Evolutionary conservation across 1,140 invertebrate genomes (phyloP).

Genomic region (Popillia japonica): DNA sequence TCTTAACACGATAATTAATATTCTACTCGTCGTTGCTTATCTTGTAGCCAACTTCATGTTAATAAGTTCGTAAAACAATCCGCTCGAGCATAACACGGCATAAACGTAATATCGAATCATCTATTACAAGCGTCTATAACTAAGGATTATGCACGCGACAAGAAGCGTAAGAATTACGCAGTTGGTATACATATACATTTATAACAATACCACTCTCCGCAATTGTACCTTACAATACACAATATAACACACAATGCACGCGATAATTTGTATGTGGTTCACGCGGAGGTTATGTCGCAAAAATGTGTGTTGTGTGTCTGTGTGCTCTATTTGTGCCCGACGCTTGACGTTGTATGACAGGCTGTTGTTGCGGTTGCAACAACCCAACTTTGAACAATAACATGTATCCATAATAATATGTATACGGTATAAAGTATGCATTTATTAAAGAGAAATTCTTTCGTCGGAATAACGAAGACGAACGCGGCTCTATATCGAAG

Average conservation of each 20-base stretch:
- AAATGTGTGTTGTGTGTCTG: neutral
- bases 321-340: slow-evolving; percentile 3
- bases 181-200: no score
- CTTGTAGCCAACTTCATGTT: slow-evolving; percentile 10
- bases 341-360: neutral
- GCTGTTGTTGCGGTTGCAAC: neutral
- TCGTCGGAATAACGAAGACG: neutral
- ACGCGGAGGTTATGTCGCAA: neutral
- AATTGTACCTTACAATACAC: slow-evolving; percentile 2
- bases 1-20: neutral
- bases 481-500: no score
- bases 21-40: neutral
- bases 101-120: slow-evolving; percentile 1
- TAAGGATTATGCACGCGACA: slow-evolving; percentile 9
- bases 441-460: slow-evolving; percentile 12
- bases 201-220: slow-evolving; percentile 4
- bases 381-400: slow-evolving; percentile 9
- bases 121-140: neutral
- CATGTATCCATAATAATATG: slow-evolving; percentile 8
- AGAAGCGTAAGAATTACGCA: slow-evolving; percentile 4
- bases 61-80: slow-evolving; percentile 12
- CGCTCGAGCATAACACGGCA: neutral
- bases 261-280: slow-evolving; percentile 18
- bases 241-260: slow-evolving; percentile 7
- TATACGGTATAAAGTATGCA: neutral